Conservation (phyloP, 2,797 vertebrate species). For the Lithobates pipiens region DNA sequence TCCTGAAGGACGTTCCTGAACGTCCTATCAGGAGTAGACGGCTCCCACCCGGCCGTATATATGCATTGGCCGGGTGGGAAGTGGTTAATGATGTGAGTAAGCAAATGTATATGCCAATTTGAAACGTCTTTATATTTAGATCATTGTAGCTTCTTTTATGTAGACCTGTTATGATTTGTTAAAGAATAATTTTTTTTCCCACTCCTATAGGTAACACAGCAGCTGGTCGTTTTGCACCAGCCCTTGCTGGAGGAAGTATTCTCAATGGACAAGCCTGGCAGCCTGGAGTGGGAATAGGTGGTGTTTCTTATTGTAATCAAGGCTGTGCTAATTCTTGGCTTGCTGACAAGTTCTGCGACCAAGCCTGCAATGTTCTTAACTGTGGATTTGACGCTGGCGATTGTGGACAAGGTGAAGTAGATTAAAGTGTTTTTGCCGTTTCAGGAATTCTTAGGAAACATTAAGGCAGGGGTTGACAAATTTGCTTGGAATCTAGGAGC, state of each 20-base stretch:
- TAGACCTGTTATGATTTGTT: neutral
- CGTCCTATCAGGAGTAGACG: too few relatives aligned
- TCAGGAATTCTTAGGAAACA: neutral
- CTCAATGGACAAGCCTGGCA: slow-evolving; percentile 89
- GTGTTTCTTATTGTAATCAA: slow-evolving; percentile 92
- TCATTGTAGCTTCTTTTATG: too few relatives aligned
- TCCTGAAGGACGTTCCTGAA: too few relatives aligned
- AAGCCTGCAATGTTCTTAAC: slow-evolving; percentile 92
- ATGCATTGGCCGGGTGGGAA: too few relatives aligned
- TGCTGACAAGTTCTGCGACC: slow-evolving; percentile 98
- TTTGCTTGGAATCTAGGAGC: too few relatives aligned
- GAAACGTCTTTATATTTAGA: too few relatives aligned
- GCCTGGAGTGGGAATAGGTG: slow-evolving; percentile 85
- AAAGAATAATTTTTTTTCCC: neutral
- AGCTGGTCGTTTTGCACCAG: slow-evolving; percentile 81
- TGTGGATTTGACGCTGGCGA: slow-evolving; percentile 97
- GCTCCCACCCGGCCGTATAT: too few relatives aligned
- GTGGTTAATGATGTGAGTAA: too few relatives aligned
- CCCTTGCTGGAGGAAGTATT: slow-evolving; percentile 73
- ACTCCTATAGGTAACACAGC: slow-evolving; percentile 73
- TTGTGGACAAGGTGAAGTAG: slow-evolving; percentile 90
- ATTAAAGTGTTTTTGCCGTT: neutral
- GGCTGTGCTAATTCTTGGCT: slow-evolving; percentile 98
- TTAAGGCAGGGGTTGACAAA: too few relatives aligned
- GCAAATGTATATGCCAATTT: too few relatives aligned